These are phyloP conservation scores for Conus canariensis DNA, from an alignment of 2,888 invertebrate genomes.

Conservation along the genomic window DNA sequence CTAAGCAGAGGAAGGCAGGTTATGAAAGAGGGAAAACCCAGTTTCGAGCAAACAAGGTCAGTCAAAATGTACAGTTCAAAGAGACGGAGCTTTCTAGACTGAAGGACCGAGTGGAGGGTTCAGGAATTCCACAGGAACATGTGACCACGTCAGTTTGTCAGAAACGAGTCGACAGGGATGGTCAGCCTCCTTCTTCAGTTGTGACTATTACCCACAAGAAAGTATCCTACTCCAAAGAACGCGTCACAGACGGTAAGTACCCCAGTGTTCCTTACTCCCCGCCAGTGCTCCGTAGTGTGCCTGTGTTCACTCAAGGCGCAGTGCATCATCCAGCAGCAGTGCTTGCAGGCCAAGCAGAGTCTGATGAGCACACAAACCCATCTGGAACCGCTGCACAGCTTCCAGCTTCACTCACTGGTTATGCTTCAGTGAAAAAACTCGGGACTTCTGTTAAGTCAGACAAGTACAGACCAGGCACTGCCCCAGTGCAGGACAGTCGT, in stretches of 20 bases:
- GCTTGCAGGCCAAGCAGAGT: neutral
- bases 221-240: constrained; percentile 29
- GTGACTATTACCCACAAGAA: constrained; percentile 38
- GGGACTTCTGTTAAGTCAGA: neutral
- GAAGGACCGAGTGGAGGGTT: neutral
- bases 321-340: constrained; percentile 28
- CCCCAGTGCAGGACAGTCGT: neutral
- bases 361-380: neutral
- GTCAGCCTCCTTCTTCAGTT: constrained; percentile 8
- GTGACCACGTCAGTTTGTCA: constrained; percentile 25
- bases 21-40: neutral
- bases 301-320: neutral
- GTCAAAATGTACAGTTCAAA: neutral
- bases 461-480: neutral
- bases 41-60: neutral
- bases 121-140: neutral
- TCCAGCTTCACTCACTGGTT: neutral
- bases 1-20: neutral
- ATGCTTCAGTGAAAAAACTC: neutral
- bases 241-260: neutral
- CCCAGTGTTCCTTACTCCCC: no score
- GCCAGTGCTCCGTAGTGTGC: neutral
- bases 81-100: neutral
- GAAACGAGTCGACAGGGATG: neutral
- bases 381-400: neutral